Evolutionary conservation across 2,888 invertebrate species (phyloP), one percentile per base, ranked within the genome.

Genomic region (Gymnocheta viridis): DNA sequence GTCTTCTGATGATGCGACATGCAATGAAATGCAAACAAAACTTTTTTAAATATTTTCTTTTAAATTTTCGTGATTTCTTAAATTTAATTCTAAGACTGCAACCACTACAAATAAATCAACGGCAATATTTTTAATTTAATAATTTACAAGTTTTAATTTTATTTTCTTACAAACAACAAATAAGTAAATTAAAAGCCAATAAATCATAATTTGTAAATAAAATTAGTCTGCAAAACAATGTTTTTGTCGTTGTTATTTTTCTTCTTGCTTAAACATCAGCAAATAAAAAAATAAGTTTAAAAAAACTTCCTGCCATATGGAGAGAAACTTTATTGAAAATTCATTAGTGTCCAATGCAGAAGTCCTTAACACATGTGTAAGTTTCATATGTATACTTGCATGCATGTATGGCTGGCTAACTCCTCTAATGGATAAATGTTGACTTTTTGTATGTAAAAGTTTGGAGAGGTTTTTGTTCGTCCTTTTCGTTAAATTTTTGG

Each of bases 101-200:
- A n/a, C n/a, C n/a, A n/a, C n/a, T n/a, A n/a, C n/a, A n/a, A n/a
- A n/a, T n/a, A n/a, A n/a, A n/a, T n/a, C n/a, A n/a, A n/a, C n/a
- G 47, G 19, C 72, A 66, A 49, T 66, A 49, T 49, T 51, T 70
- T 62, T 44, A 62, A 27, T 41, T 62, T 41, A 6, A 62, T 62
- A 62, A 41, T n/a, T 62, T 22, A 24, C 12, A 56, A 41, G 10
- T 60, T 41, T 32, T 22, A 44, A 70, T 64, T 64, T 49, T 5
- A 19, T 56, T 62, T 60, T 66, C n/a, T 56, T 41, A 12, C 89
- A 89, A 88, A 87, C 89, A 89, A 74, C 41, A 88, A 88, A 56
- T n/a, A 66, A 82, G 86, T 89, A 90, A 89, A 90, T 90, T 89
- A 89, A 89, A 89, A 89, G 86, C 87, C 89, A 89, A 90, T 89